These are phyloP conservation scores for Rotaria socialis DNA, from an alignment of 2,888 invertebrate species.

Conservation along the genomic window DNA sequence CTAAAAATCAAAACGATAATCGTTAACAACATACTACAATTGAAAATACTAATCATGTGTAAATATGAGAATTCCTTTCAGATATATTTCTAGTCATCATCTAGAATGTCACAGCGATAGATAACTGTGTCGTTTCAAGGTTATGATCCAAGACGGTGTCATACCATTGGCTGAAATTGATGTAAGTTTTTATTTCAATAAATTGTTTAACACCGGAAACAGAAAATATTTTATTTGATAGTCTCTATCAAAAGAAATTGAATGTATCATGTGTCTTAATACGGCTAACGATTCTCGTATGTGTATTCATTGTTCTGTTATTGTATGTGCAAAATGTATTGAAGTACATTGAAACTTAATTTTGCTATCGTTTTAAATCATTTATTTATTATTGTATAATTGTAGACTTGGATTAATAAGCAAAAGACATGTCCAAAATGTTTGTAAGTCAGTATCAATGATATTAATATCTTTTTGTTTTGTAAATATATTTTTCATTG, in stretches of 20 bases:
- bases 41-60: too few relatives aligned
- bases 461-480: too few relatives aligned
- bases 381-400: neutral
- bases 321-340: neutral
- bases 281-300: neutral
- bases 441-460: neutral
- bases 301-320: constrained; percentile 2
- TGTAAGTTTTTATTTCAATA: neutral
- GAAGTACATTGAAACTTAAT: neutral
- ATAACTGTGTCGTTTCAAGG: neutral
- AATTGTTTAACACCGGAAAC: neutral
- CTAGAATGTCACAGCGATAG: neutral
- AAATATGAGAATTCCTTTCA: neutral
- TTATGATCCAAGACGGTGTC: neutral
- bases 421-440: neutral
- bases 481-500: too few relatives aligned
- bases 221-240: neutral
- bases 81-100: neutral
- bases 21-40: too few relatives aligned
- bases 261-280: constrained; percentile 1
- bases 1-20: too few relatives aligned
- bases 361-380: neutral
- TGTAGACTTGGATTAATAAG: neutral
- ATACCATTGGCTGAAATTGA: neutral
- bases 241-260: neutral